phyloP scores from a whole-genome alignment of 1,140 invertebrate species.

The Musca vetustissima region DNA sequence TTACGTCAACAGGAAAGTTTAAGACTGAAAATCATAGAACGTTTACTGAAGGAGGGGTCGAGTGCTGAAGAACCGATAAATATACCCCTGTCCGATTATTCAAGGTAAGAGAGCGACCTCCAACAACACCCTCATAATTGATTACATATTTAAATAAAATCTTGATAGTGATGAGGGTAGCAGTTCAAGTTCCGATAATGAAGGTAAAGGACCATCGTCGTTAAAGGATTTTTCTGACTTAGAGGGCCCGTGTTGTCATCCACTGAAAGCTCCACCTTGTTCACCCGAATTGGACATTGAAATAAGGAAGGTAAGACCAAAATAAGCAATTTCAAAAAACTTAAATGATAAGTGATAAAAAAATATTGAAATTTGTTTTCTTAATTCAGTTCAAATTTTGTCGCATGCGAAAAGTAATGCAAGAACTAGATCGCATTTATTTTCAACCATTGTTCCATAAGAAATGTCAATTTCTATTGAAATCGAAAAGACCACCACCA shows the following conservation, averaged over 20 bases:
- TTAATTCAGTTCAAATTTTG: constrained; percentile 25
- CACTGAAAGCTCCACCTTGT: constrained; percentile 60
- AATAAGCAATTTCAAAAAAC: too few relatives aligned
- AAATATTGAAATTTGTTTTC: too few relatives aligned
- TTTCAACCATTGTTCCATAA: constrained; percentile 48
- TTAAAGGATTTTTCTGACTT: constrained; percentile 46
- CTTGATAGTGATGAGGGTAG: constrained; percentile 72
- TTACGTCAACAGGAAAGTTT: constrained; percentile 66
- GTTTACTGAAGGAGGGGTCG: constrained; percentile 79
- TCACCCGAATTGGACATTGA: constrained; percentile 57
- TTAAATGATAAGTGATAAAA: too few relatives aligned
- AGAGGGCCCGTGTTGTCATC: constrained; percentile 53
- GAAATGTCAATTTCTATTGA: constrained; percentile 43
- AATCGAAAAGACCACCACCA: neutral
- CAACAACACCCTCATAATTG: too few relatives aligned
- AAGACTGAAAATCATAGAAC: constrained; percentile 75
- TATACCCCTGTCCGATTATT: constrained; percentile 81
- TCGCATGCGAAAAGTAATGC: constrained; percentile 52
- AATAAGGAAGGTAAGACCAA: constrained; percentile 49
- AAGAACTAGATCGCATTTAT: constrained; percentile 49
- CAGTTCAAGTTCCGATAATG: constrained; percentile 62
- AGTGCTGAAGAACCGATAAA: constrained; percentile 85
- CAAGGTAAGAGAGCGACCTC: constrained; percentile 70
- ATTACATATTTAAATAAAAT: too few relatives aligned
- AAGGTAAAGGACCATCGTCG: constrained; percentile 42